These are phyloP conservation scores for Hepsetus odoe DNA, from an alignment of 2,113 vertebrate species.

Conservation along the genomic window DNA sequence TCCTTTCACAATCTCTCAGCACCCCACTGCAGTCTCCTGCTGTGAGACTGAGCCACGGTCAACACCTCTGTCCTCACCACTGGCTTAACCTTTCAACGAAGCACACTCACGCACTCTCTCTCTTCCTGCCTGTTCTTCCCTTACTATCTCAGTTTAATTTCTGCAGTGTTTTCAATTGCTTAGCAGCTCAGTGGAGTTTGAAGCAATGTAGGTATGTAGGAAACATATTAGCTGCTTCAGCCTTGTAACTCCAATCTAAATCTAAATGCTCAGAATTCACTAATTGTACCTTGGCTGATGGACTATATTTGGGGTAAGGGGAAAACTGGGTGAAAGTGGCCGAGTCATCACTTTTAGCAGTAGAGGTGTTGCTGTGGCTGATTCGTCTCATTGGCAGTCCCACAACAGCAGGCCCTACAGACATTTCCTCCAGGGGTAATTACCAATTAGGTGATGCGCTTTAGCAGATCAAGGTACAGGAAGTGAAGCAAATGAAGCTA, in stretches of 20 bases:
- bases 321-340: background rate
- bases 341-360: background rate
- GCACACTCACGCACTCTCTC: background rate
- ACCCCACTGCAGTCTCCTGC: background rate
- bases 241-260: background rate
- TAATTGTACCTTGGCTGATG: too few relatives aligned
- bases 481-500: constrained; percentile 22
- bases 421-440: background rate
- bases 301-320: background rate
- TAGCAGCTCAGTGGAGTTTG: too few relatives aligned
- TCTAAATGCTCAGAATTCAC: too few relatives aligned
- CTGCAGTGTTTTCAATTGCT: too few relatives aligned
- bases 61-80: background rate
- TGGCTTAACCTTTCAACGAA: background rate
- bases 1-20: constrained; percentile 29
- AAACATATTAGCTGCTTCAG: too few relatives aligned
- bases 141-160: background rate
- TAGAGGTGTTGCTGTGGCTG: constrained; percentile 4
- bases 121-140: background rate
- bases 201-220: too few relatives aligned
- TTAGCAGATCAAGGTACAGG: constrained; percentile 10
- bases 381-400: background rate
- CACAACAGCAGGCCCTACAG: constrained; percentile 1
- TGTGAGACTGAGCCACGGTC: background rate
- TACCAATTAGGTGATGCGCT: constrained; percentile 17